Percentiles rank a stretch among this genome's conserved stretches.
Evolutionary conservation across 2,113 vertebrate species (phyloP).

Genomic region (Oncorhynchus kisutch): DNA sequence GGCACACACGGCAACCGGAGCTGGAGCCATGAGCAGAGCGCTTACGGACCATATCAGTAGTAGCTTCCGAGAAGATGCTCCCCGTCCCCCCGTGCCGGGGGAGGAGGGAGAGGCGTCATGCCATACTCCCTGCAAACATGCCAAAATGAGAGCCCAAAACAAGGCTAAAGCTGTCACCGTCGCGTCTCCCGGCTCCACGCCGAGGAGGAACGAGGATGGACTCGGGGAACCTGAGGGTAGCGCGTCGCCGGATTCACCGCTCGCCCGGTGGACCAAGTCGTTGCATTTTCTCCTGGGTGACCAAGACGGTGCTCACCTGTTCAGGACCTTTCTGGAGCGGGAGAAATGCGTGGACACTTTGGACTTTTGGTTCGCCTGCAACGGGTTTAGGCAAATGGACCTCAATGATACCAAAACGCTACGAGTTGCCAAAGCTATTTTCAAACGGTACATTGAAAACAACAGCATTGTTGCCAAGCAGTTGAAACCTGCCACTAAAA

Average conservation of each 20-base stretch:
- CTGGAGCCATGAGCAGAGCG: conserved; percentile 91
- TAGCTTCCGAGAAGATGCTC: conserved; percentile 98
- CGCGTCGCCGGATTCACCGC: conserved; percentile 90
- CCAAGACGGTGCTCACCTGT: conserved; percentile 95
- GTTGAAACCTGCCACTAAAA: conserved; percentile 94
- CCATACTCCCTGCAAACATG: conserved; percentile 73
- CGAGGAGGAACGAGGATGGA: conserved; percentile 91
- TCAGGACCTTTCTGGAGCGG: conserved; percentile 94
- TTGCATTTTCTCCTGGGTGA: conserved; percentile 93
- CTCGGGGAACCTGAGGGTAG: conserved; percentile 96
- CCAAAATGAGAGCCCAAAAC: conserved; percentile 81
- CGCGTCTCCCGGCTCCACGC: conserved; percentile 74
- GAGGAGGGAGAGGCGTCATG: conserved; percentile 92
- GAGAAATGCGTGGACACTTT: conserved; percentile 95
- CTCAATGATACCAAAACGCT: conserved; percentile 95
- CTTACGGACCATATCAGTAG: conserved; percentile 87
- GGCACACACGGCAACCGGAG: conserved; percentile 63
- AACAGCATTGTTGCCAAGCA: conserved; percentile 93
- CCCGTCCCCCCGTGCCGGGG: conserved; percentile 94
- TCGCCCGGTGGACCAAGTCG: conserved; percentile 94
- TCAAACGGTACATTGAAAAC: conserved; percentile 97
- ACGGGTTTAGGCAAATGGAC: conserved; percentile 98
- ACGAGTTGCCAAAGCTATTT: conserved; percentile 96
- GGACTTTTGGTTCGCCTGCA: conserved; percentile 99
- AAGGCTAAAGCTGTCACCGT: conserved; percentile 71